These are phyloP conservation scores for Loxodonta africana DNA, from an alignment of 2,113 vertebrate genomes.

Conservation along the genomic window DNA sequence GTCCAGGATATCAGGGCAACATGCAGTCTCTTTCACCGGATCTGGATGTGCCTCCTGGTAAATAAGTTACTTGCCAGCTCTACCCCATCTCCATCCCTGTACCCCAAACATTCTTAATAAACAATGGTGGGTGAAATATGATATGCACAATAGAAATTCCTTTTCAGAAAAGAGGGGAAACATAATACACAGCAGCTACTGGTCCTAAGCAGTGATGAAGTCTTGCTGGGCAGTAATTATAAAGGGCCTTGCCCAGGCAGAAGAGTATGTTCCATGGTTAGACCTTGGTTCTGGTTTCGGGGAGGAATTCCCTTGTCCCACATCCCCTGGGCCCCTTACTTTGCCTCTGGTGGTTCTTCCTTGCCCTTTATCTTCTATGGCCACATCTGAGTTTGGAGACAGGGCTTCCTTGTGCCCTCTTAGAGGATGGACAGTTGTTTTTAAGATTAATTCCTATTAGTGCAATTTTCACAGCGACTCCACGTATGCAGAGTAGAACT, in stretches of 20 bases:
- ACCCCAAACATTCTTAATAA: neutral
- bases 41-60: neutral
- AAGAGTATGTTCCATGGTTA: neutral
- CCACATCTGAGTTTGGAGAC: neutral
- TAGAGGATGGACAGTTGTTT: neutral
- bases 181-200: neutral
- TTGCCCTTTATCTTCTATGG: neutral
- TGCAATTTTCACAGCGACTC: too few relatives aligned
- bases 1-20: neutral
- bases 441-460: neutral
- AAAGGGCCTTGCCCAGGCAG: neutral
- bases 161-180: neutral
- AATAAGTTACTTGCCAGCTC: neutral
- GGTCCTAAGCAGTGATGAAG: neutral
- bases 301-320: neutral
- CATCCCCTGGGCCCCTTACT: neutral
- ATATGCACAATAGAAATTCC: neutral
- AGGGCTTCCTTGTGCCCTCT: neutral
- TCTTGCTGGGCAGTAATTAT: neutral
- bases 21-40: neutral
- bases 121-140: neutral
- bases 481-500: neutral
- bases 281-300: neutral
- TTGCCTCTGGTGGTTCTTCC: neutral
- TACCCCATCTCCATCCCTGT: neutral